Evolutionary conservation across 1,140 invertebrate genomes (phyloP).

Genomic region (Conus betulinus): DNA sequence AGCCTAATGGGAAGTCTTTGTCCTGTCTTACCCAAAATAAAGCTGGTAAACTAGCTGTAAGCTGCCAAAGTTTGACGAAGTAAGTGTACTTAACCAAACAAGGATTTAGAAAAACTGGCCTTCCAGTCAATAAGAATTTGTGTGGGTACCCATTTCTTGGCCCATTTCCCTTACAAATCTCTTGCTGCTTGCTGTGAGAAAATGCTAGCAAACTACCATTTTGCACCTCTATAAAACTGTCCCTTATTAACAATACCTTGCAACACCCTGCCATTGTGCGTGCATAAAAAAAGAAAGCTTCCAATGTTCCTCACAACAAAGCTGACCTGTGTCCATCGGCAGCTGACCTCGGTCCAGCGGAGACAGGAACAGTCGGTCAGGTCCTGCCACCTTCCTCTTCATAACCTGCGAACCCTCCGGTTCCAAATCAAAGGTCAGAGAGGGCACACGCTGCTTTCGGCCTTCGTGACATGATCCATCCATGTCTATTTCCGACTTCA

Average conservation of each 20-base stretch:
- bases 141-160: too few species aligned
- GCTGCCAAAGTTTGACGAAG: too few species aligned
- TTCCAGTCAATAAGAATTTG: too few species aligned
- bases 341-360: constrained; percentile 21
- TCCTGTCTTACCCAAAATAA: too few species aligned
- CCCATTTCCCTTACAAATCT: too few species aligned
- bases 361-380: constrained; percentile 21
- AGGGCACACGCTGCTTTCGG: constrained; percentile 9
- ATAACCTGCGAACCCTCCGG: neutral
- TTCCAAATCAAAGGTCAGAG: constrained; percentile 29
- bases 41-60: too few species aligned
- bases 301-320: neutral
- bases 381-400: constrained; percentile 1
- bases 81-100: too few species aligned
- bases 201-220: too few species aligned
- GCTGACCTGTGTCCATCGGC: constrained; percentile 37
- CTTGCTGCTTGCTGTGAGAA: too few species aligned
- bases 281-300: neutral
- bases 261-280: neutral
- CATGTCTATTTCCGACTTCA: constrained; percentile 48
- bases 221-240: too few species aligned
- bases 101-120: too few species aligned
- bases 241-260: neutral
- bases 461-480: constrained; percentile 2
- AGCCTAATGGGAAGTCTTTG: too few species aligned